Evolutionary conservation across 1,140 invertebrate genomes (phyloP).

Genomic region (Eumeta japonica): DNA sequence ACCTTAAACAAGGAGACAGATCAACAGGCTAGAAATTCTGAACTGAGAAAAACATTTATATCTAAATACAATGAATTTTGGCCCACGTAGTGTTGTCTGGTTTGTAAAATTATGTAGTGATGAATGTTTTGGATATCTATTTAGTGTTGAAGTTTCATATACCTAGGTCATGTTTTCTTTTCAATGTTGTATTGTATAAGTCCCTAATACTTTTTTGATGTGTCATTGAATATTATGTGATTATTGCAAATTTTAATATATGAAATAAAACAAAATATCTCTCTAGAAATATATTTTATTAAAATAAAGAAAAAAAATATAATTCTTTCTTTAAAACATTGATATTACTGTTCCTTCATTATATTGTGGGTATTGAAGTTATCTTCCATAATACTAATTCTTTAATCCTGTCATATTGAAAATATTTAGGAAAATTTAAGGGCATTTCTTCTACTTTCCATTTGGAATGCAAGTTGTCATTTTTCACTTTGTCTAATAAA

Average conservation of each 20-base stretch:
- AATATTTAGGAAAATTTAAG: slow-evolving; percentile 79
- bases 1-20: slow-evolving; percentile 49
- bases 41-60: slow-evolving; percentile 46
- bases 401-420: slow-evolving; percentile 75
- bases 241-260: too few species aligned
- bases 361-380: too few species aligned
- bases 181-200: too few species aligned
- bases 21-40: slow-evolving; percentile 46
- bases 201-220: too few species aligned
- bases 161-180: too few species aligned
- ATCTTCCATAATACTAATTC: slow-evolving; percentile 77
- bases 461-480: slow-evolving; percentile 38
- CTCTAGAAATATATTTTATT: too few species aligned
- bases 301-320: too few species aligned
- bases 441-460: slow-evolving; percentile 66
- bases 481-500: slow-evolving; percentile 55
- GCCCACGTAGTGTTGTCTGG: slow-evolving; percentile 27
- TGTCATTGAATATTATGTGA: too few species aligned
- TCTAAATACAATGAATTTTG: slow-evolving; percentile 51
- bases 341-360: too few species aligned
- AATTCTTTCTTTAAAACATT: too few species aligned
- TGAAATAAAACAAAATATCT: too few species aligned
- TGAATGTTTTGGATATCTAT: background rate
- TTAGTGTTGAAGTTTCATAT: background rate
- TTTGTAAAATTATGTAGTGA: background rate